Base-by-base conservation (phyloP, 2,888 invertebrate species). In the Nomada lathburiana region DNA sequence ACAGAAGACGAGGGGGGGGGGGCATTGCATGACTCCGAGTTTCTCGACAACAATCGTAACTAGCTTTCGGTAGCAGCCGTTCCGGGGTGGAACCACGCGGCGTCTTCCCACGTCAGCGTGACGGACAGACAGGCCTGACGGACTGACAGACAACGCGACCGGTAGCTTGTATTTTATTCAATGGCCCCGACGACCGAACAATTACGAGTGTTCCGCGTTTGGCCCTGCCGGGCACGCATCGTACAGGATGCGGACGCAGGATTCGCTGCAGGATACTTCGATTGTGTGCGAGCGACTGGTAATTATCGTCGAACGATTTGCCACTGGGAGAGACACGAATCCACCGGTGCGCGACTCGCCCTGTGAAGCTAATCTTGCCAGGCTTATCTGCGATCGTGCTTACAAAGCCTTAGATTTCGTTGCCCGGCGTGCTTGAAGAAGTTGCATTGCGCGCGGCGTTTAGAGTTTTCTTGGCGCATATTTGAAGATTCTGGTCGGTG, bases 71-170 rank as follows among this genome's bases (percentile, higher is more conserved):
- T 89, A 88, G 90, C 88, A 85, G 84, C 81, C 84, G 88, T 90
- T 90, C 89, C 89, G 89, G 89, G 89, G 89, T 89, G 90, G 88
- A 89, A 89, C 88, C 89, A 88, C 88, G 92, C 91, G 92, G 93
- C 93, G 90, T 92, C 94, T 94, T 94, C 94, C 93, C 94, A 94
- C 93, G 93, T 93, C 94, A 93, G 90, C 90, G 91, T 93, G 93
- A 94, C 92, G 92, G 93, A 94, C 94, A 92, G 93, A 90, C 92
- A 89, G 89, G 90, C 87, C 88, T 91, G 92, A 92, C 90, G 91
- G 90, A 91, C 90, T 89, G 91, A 90, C 91, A 91, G 90, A 89
- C 89, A 91, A 90, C 89, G 90, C 90, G 91, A 90, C 89, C 92
- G 92, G 92, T 93, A 93, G 93, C 93, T 92, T 92, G 92, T 94